These are phyloP conservation scores for Pomatostomus ruficeps DNA, from an alignment of 2,113 vertebrate species.

Conservation along the genomic window DNA sequence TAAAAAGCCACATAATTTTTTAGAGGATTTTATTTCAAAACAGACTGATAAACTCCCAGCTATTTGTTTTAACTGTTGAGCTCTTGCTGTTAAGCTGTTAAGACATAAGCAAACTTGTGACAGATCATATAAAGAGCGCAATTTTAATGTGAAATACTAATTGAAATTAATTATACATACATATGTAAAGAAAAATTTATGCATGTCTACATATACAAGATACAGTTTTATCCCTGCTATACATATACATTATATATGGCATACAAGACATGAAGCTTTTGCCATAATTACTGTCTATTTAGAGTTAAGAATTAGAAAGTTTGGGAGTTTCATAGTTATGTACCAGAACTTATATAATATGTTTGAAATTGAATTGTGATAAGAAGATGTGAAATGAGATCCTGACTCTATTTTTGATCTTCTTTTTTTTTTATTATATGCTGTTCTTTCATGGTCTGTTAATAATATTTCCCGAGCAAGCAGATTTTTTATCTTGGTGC, in stretches of 20 bases:
- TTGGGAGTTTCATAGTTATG: not conserved
- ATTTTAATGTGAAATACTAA: not conserved
- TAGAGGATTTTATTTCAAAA: not conserved
- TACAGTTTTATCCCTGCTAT: not conserved
- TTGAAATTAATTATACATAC: not conserved
- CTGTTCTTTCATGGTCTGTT: not conserved
- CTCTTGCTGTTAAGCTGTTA: not conserved
- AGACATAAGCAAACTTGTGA: not conserved
- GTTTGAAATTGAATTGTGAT: slow-evolving; percentile 1
- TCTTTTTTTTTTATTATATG: not conserved
- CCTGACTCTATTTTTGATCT: not conserved
- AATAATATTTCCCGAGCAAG: not conserved
- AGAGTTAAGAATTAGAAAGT: not conserved
- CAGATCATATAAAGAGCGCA: not conserved
- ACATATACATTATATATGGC: not conserved
- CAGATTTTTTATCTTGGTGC: not conserved
- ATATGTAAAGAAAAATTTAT: not conserved
- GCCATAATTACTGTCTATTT: not conserved
- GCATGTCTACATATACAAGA: not conserved
- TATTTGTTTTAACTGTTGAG: not conserved
- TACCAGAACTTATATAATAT: not conserved
- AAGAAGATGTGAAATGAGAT: not conserved
- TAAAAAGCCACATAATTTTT: not conserved
- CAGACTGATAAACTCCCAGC: not conserved
- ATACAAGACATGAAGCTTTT: not conserved